phyloP scores from a whole-genome alignment of 2,888 invertebrate genomes.

The Branchipolynoe longqiensis region DNA sequence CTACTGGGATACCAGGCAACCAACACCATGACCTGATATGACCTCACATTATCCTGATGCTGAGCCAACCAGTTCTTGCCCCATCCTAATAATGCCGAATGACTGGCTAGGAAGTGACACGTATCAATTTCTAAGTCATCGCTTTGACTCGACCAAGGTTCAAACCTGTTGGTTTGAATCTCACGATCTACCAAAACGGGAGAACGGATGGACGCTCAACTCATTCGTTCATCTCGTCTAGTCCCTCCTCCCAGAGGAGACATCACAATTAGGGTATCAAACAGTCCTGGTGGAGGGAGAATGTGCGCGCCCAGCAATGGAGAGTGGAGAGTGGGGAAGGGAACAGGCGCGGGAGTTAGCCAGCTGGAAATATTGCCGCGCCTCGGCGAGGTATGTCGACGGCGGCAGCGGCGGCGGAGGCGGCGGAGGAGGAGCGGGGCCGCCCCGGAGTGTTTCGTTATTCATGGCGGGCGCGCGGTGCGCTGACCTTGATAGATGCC shows the following conservation, averaged over 20 bases:
- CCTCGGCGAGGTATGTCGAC: background rate
- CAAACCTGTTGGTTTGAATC: no score
- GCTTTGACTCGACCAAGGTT: no score
- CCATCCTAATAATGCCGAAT: no score
- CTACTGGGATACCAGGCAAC: no score
- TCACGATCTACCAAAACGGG: no score
- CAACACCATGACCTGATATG: no score
- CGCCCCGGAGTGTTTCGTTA: slow-evolving; percentile 31
- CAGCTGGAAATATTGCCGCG: slow-evolving; percentile 24
- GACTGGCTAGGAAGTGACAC: no score
- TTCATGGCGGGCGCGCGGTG: slow-evolving; percentile 10
- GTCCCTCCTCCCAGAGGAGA: slow-evolving; percentile 6
- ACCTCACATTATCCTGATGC: no score
- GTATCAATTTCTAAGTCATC: no score
- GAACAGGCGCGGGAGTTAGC: background rate
- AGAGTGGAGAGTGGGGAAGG: background rate
- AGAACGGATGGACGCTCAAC: no score
- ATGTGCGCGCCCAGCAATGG: no score
- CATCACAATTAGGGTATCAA: slow-evolving; percentile 22
- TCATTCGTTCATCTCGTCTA: background rate
- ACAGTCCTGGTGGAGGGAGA: background rate
- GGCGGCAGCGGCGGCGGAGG: background rate
- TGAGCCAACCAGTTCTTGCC: no score
- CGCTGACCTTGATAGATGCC: slow-evolving; percentile 40
- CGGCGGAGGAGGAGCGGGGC: background rate